Base-by-base conservation (phyloP, 2,888 invertebrate species). In the Thymelicus sylvestris region DNA sequence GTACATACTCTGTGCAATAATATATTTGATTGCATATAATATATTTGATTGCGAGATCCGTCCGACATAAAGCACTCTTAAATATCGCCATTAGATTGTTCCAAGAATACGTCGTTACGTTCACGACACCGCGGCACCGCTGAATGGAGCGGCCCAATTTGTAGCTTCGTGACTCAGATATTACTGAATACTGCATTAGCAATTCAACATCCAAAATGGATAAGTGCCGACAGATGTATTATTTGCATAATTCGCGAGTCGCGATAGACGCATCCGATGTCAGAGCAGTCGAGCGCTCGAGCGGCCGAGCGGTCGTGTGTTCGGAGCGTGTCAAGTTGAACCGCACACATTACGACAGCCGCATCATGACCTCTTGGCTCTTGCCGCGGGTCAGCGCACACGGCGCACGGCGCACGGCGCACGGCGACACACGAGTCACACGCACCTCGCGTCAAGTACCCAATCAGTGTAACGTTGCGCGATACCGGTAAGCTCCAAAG, bases 401-500 rank as follows among this genome's bases (percentile, higher is more conserved):
- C 61, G 47, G 7, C 13, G 47, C 1, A 1, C 1, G 2, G 3
- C 24, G 24, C n/a, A 24, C 24, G 24, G 3, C 24, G 3, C 24
- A 24, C 24, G 31, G 31, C 31, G 44, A 44, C 44, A 64, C 15
- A 31, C 44, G 64, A 50, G 64, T 5, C 31, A 31, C 31, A 31
- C 31, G 63, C 15, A 19, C 50, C 50, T 39, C 41, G 55, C 44
- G 47, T 50, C 44, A 55, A 52, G 65, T 64, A 69, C 69, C 64
- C 64, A 50, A 64, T 59, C 69, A 69, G 64, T 65, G 57, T 59
- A 12, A 24, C 31, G 24, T 41, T 15, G 66, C 31, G 47, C 47
- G 59, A 74, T 48, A 41, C 41, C 44, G 52, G 67, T 67, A 67
- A 63, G 77, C 74, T 74, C 78, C 77, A 79, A 67, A 63, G 77